A percentile compares a stretch with the other conserved stretches of the same genome.
Evolutionary conservation across 1,140 invertebrate species (phyloP).

Genomic region (Chironomus striatipennis): DNA sequence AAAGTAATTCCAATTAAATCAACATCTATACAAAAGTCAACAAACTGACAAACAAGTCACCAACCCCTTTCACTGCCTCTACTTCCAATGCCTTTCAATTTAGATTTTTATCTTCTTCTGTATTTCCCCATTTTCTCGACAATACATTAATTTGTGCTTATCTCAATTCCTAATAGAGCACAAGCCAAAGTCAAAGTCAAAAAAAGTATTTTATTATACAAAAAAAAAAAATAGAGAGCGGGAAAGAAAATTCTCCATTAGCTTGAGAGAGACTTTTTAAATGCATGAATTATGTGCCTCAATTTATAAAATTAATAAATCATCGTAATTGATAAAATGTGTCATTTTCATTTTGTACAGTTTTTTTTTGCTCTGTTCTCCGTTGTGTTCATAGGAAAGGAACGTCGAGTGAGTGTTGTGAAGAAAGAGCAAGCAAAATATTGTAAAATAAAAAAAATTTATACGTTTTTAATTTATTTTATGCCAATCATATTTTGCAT

Average conservation of each 20-base stretch:
- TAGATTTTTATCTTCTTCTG: too few species aligned
- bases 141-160: too few species aligned
- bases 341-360: background rate
- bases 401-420: background rate
- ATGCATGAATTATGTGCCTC: background rate
- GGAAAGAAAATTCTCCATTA: background rate
- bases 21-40: too few species aligned
- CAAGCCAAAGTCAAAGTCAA: background rate
- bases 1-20: too few species aligned
- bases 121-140: too few species aligned
- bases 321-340: conserved; percentile 13
- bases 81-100: too few species aligned
- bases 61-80: too few species aligned
- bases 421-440: too few species aligned
- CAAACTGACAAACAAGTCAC: too few species aligned
- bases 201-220: too few species aligned
- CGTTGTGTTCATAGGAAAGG: background rate
- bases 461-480: conserved; percentile 21
- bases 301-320: conserved; percentile 6
- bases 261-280: background rate
- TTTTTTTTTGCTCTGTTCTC: too few species aligned
- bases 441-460: conserved; percentile 19
- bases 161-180: too few species aligned
- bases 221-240: background rate
- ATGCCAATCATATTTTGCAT: conserved; percentile 22